Base-by-base conservation (phyloP, 2,797 vertebrate species). In the Neoniphon sammara region DNA sequence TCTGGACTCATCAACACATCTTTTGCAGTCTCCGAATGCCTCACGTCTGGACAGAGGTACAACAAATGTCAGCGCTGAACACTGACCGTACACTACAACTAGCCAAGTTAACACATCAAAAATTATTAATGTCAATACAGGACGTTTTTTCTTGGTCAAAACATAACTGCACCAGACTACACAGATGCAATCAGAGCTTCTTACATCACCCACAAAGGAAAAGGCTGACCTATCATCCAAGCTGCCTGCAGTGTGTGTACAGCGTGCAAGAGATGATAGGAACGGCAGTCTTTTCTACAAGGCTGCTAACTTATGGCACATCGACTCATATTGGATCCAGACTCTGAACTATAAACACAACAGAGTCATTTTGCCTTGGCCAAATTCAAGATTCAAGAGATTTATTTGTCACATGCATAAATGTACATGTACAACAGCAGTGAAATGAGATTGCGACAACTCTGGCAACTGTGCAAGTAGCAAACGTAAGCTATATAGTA, bases 1-100 rank as follows among this genome's bases (percentile, higher is more conserved):
- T 94, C 94, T 65, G 94, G 94, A 65, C 93, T 95, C 85, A 93
- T 81, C 44, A 94, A 15, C 2, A 92, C 75, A 2, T 25, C 85
- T 56, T 10, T 84, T 9, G 73, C 73, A 1, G 65, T n/a, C 17
- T 20, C 55, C 25, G 84, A 25, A 30, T 72, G 34, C 27, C 71
- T 90, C 34, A 88, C 63, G 80, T 92, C 94, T 94, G 53, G n/a
- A 78, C 25, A 84, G 25, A 60, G 2, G 31, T 66, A n/a, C 5
- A 27, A 23, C 2, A 10, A 30, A 54, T 25, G 27, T n/a, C 36
- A 64, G 20, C 44, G 21, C 15, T 20, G 20, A 15, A 56, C 15
- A 34, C 39, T 42, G 39, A 42, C 10, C 39, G 39, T 42, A 34
- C 31, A 34, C 31, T 34, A 7, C 31, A 34, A 7, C 11, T 11